Base-by-base conservation (phyloP, 2,797 vertebrate species). In the Benthosema pterotum region DNA sequence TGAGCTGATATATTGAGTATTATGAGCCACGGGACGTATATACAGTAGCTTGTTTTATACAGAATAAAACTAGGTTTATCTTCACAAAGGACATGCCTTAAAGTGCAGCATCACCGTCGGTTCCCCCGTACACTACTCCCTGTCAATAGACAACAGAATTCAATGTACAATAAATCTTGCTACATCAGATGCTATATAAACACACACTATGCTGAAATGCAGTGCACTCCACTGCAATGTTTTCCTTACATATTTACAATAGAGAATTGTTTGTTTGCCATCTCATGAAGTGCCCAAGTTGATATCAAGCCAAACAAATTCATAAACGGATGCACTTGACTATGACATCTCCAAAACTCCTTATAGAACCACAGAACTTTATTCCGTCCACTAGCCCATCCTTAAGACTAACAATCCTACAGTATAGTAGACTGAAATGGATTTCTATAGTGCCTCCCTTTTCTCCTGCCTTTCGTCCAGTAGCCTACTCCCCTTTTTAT, bases 41-140 rank as follows among this genome's bases (percentile, higher is more conserved):
- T 38, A n/a, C n/a, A n/a, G n/a, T n/a, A 38, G 32, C 32, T 38
- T 38, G 32, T 38, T 38, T 38, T 38, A 38, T 38, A 38, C 32
- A 38, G 32, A 38, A 38, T 38, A 38, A 38, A n/a, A 38, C 32
- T 38, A 38, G 9, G 32, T 38, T 38, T 38, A 38, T 63, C 60
- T 80, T 59, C 74, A 60, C 76, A 72, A 75, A 80, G 74, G 77
- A 84, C 85, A 79, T 86, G 89, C 89, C 89, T 90, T 89, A 90
- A 89, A 84, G 67, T 74, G 77, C 66, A 75, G 47, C 77, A 55
- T 74, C 4, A 0, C 56, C 28, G 65, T 25, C 75, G 75, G 28
- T 15, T 17, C 25, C 15, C 12, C n/a, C 15, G 1, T 42, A 19
- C 61, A 52, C 38, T 54, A 59, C 55, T 57, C n/a, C 62, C 70